phyloP scores from a whole-genome alignment of 1,140 invertebrate genomes.

The Anoplolepis gracilipes region DNA sequence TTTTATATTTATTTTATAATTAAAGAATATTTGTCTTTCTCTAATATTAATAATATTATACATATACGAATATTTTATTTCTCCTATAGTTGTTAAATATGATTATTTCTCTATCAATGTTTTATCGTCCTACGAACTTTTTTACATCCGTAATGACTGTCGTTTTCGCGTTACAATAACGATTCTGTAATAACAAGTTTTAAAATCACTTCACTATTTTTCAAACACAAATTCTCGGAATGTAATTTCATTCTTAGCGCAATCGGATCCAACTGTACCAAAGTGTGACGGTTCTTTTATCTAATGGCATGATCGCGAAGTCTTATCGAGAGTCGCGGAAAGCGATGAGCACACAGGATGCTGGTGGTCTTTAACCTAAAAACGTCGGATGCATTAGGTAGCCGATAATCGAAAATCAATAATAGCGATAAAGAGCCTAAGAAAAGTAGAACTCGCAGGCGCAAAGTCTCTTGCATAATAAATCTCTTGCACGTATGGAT shows the following conservation, averaged over 20 bases:
- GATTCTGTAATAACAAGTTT: constrained; percentile 20
- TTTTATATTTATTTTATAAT: no score
- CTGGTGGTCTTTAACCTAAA: constrained; percentile 73
- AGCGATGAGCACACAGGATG: constrained; percentile 27
- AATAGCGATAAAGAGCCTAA: constrained; percentile 68
- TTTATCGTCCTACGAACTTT: background rate
- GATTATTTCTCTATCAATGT: background rate
- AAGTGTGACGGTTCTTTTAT: constrained; percentile 48
- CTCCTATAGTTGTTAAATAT: background rate
- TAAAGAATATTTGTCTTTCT: background rate
- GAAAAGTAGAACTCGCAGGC: constrained; percentile 54
- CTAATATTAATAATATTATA: background rate
- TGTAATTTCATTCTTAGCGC: constrained; percentile 6
- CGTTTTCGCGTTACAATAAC: constrained; percentile 9
- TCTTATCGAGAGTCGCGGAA: constrained; percentile 49
- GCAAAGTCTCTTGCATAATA: constrained; percentile 70
- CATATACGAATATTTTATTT: background rate
- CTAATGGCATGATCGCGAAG: constrained; percentile 54
- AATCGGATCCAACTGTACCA: constrained; percentile 43
- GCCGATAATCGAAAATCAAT: constrained; percentile 75
- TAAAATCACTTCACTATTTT: constrained; percentile 30
- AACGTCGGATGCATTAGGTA: constrained; percentile 71
- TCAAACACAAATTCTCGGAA: background rate
- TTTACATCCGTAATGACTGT: background rate
- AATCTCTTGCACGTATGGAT: constrained; percentile 59